phyloP scores from a whole-genome alignment of 2,888 invertebrate genomes.

The Callimorpha dominula region DNA sequence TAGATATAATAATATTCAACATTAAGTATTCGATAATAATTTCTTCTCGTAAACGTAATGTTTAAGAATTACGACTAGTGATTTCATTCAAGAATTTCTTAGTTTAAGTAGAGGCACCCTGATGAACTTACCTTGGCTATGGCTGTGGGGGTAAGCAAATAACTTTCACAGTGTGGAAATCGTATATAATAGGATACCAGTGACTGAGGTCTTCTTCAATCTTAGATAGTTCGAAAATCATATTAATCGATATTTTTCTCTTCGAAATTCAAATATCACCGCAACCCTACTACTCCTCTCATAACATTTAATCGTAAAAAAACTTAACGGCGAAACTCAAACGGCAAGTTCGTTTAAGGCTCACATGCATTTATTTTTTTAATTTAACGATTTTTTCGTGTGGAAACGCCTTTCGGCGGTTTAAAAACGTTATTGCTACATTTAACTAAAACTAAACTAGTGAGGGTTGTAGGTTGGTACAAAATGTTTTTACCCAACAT shows the following conservation, averaged over 20 bases:
- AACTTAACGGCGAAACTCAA: constrained; percentile 36
- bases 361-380: constrained; percentile 27
- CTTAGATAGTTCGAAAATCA: neutral
- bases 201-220: neutral
- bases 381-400: constrained; percentile 30
- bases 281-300: constrained; percentile 43
- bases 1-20: no score
- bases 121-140: no score
- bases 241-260: neutral
- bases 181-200: neutral
- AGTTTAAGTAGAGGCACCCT: no score
- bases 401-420: constrained; percentile 33
- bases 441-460: neutral
- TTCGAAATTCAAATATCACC: constrained; percentile 11
- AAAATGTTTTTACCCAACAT: neutral
- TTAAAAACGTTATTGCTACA: constrained; percentile 33
- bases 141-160: no score
- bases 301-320: constrained; percentile 51
- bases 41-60: no score
- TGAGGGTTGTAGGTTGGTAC: neutral
- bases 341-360: constrained; percentile 40
- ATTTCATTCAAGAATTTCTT: no score
- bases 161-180: no score
- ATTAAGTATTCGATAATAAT: no score
- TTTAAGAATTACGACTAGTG: no score